These are phyloP conservation scores for Myotis pilosus DNA, from an alignment of 2,797 vertebrate genomes.

Conservation along the genomic window DNA sequence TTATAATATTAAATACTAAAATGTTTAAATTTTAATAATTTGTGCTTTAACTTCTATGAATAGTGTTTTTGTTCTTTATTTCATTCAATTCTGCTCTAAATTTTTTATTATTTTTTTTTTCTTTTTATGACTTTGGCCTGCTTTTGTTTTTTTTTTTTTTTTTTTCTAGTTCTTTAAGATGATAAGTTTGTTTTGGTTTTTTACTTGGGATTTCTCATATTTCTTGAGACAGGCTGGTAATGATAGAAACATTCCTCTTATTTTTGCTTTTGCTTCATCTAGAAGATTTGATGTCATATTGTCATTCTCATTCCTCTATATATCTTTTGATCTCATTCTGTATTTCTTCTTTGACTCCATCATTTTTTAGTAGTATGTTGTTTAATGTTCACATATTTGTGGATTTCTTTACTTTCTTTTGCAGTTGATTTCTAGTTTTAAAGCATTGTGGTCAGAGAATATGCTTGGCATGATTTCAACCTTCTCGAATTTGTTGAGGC, in stretches of 20 bases:
- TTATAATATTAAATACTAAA: not conserved
- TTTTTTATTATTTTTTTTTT: not conserved
- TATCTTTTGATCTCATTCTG: not conserved
- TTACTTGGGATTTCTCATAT: not conserved
- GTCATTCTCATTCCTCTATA: not conserved
- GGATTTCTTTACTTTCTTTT: no score
- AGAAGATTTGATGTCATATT: not conserved
- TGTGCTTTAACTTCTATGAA: not conserved
- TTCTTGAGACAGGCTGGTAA: not conserved
- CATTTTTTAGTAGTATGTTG: no score
- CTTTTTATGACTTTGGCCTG: not conserved
- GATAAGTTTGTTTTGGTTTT: not conserved
- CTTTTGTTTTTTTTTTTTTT: not conserved
- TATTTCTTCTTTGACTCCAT: no score
- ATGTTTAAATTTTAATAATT: not conserved
- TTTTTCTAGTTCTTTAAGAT: not conserved
- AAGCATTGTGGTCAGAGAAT: no score
- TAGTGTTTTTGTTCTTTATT: not conserved
- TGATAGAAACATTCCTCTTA: not conserved
- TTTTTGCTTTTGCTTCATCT: not conserved
- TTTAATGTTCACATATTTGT: no score
- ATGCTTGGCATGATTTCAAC: no score
- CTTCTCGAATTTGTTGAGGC: no score
- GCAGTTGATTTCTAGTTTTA: no score
- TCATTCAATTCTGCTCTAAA: not conserved